Conservation (phyloP, 35 echinoderm and acorn worm species). For the Acanthaster planci region DNA sequence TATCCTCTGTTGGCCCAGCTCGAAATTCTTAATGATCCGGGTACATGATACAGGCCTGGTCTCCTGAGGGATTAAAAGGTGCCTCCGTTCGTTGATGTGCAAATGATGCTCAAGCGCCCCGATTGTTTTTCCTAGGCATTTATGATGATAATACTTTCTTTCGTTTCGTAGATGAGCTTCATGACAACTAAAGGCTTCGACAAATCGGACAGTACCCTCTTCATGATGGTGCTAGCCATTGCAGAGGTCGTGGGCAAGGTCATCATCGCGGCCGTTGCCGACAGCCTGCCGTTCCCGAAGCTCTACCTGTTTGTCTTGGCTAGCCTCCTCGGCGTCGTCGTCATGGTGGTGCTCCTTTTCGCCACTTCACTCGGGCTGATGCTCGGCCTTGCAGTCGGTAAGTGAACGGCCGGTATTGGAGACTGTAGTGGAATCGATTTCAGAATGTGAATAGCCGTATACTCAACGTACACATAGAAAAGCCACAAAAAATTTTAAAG, state of each 20-base stretch:
- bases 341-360: constrained; percentile 69
- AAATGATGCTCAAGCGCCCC: too few relatives aligned
- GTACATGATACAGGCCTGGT: too few relatives aligned
- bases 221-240: constrained; percentile 74
- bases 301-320: constrained; percentile 79
- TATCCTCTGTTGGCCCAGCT: not conserved
- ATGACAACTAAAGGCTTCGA: constrained; percentile 80
- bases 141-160: too few relatives aligned
- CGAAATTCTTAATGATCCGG: too few relatives aligned
- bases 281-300: constrained; percentile 85
- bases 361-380: constrained; percentile 53
- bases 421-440: not conserved
- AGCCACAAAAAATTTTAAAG: not conserved
- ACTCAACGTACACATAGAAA: not conserved
- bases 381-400: constrained; percentile 75
- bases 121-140: too few relatives aligned
- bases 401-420: constrained; percentile 17
- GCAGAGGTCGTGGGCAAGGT: constrained; percentile 79
- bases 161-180: constrained; percentile 66
- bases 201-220: constrained; percentile 56
- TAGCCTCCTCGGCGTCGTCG: constrained; percentile 66
- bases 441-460: not conserved
- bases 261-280: constrained; percentile 58
- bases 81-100: too few relatives aligned
- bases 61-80: too few relatives aligned